Percentiles rank a stretch among this genome's conserved stretches.
These are phyloP conservation scores for Pyxicephalus adspersus DNA, from an alignment of 2,113 vertebrate species.

Conservation along the genomic window DNA sequence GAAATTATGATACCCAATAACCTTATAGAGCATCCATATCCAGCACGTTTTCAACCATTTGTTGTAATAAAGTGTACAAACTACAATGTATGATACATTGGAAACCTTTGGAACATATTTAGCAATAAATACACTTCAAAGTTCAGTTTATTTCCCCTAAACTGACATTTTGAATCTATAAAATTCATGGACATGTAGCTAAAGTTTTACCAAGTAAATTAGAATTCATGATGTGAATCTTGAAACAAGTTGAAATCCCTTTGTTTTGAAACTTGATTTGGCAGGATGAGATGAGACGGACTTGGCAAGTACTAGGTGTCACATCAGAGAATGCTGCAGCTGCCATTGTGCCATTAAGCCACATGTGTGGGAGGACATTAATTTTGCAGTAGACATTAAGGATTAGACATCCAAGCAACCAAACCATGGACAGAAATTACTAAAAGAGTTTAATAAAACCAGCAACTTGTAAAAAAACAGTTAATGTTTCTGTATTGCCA, in stretches of 20 bases:
- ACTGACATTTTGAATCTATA: too few relatives aligned
- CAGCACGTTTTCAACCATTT: too few relatives aligned
- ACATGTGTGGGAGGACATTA: conserved; percentile 45
- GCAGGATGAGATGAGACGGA: neutral
- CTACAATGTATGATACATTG: too few relatives aligned
- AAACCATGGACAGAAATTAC: conserved; percentile 25
- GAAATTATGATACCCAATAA: too few relatives aligned
- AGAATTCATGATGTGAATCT: too few relatives aligned
- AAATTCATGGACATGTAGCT: too few relatives aligned
- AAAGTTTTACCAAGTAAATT: too few relatives aligned
- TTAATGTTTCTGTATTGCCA: conserved; percentile 62
- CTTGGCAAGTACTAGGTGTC: neutral
- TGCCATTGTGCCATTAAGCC: conserved; percentile 8
- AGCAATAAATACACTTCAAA: too few relatives aligned
- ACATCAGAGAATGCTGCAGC: neutral
- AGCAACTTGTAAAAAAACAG: conserved; percentile 62
- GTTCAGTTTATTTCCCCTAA: too few relatives aligned
- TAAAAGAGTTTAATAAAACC: conserved; percentile 68
- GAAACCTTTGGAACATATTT: too few relatives aligned
- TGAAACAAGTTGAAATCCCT: neutral
- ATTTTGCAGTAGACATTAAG: conserved; percentile 3
- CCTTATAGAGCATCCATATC: too few relatives aligned
- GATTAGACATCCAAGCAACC: conserved; percentile 8
- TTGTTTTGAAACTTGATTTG: neutral
- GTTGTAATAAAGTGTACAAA: too few relatives aligned